Evolutionary conservation across 1,140 invertebrate genomes (phyloP), one percentile per base, ranked within the genome.

Genomic region (Drosophila ercepeae): DNA sequence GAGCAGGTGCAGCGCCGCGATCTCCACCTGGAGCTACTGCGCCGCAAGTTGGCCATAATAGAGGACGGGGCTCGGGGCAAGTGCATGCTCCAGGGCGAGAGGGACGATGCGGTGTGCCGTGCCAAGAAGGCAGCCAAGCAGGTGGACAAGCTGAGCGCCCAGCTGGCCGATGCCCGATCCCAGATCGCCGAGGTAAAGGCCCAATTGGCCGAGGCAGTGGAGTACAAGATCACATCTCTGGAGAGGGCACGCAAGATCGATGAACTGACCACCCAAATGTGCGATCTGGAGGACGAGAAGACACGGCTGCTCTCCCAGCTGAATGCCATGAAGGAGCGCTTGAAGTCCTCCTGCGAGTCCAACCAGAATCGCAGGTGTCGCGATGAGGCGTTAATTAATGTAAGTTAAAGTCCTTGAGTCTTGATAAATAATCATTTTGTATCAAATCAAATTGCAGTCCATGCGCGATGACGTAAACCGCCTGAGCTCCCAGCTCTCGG

Each of bases 1-100:
- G 97, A 98, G 88, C 97, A 98, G 90, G 91, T 98, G 11, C 97
- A 98, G 89, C 95, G 97, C 65, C 95, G 97, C 79, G 97, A 98
- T 91, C 93, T 98, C 3, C 97, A 98, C 90, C 92, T 98, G 78
- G 97, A 98, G 92, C 93, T 98, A 41, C 92, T 98, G 14, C 93
- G 97, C 18, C 95, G 97, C 71, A 98, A 98, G 92, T 89, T 97
- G 25, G 94, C 95, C 53, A 93, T 97, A 1, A 96, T 97, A 90
- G 96, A 97, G 75, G 96, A 96, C 41, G 95, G 93, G 42, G 93
- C 93, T 1, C 93, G 94, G 25, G 94, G 95, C 27, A 95, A 94
- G 60, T 94, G 94, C 3, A 92, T 95, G 46, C 46, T 93, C 25
- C 92, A 94, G 77, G 94, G 94, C 9, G 96, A 97, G 89, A 92